Evolutionary conservation across 92 coral and sea anemone genomes (phyloP).

Genomic region (Actinernus sp.): DNA sequence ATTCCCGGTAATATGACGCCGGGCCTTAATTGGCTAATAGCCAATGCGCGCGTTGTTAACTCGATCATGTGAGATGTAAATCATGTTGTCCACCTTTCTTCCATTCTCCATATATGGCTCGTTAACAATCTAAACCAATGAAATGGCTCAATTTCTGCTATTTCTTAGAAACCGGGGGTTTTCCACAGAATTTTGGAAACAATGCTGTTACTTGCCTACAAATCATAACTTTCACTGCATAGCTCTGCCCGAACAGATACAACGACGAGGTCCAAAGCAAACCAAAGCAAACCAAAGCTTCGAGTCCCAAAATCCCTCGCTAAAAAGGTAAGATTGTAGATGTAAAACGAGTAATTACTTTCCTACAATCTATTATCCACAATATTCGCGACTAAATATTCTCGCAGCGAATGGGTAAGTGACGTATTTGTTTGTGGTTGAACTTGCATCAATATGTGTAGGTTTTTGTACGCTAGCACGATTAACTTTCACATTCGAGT

Average conservation of each 20-base stretch:
- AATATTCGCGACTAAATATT: too few species aligned
- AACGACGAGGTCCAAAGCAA: not conserved
- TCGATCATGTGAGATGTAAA: slow-evolving; percentile 2
- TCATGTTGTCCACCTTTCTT: not conserved
- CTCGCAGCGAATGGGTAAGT: too few species aligned
- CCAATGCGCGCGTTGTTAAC: not conserved
- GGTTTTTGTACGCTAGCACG: too few species aligned
- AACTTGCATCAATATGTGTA: too few species aligned
- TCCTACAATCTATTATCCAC: too few species aligned
- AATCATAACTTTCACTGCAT: not conserved
- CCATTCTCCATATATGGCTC: not conserved
- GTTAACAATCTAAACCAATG: slow-evolving; percentile 41
- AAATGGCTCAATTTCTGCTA: slow-evolving; percentile 10
- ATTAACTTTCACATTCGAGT: too few species aligned
- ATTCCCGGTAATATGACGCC: slow-evolving; percentile 50
- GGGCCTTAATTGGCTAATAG: slow-evolving; percentile 41
- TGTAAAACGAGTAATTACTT: too few species aligned
- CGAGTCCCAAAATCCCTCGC: not conserved
- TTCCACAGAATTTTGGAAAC: slow-evolving; percentile 28
- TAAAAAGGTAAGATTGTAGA: not conserved
- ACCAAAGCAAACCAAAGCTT: not conserved
- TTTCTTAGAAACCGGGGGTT: slow-evolving; percentile 61
- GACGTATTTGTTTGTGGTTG: too few species aligned
- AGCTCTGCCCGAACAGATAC: not conserved
- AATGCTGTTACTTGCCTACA: not conserved